phyloP scores from a whole-genome alignment of 2,888 invertebrate species.

The Punctoribates punctum region DNA sequence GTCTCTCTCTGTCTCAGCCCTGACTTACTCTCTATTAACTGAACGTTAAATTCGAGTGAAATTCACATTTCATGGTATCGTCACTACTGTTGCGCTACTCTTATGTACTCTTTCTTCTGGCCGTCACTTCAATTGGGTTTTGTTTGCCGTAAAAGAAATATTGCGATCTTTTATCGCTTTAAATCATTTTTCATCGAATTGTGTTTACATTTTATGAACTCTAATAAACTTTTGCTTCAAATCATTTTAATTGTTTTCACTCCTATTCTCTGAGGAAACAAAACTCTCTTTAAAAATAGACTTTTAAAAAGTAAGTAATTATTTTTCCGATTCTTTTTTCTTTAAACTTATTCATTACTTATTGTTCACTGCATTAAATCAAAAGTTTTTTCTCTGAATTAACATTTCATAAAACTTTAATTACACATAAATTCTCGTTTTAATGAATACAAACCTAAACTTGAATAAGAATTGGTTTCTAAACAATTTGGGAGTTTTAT shows the following conservation, averaged over 20 bases:
- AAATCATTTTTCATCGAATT: background rate
- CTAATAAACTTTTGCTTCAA: constrained; percentile 2
- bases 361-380: background rate
- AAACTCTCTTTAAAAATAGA: background rate
- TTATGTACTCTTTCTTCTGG: background rate
- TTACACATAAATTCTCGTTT: background rate
- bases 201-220: background rate
- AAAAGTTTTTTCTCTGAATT: background rate
- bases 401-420: background rate
- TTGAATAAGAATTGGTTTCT: background rate
- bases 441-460: background rate
- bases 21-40: background rate
- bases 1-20: background rate
- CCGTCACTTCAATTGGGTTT: background rate
- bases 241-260: constrained; percentile 9
- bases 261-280: background rate
- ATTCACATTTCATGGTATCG: background rate
- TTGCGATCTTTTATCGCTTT: constrained; percentile 3
- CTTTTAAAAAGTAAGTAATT: constrained; percentile 5
- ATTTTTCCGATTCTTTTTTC: background rate
- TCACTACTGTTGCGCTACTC: constrained; percentile 24
- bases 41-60: background rate
- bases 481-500: background rate
- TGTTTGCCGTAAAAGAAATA: background rate
- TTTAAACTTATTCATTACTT: background rate